A percentile compares a stretch with the other conserved stretches of the same genome.
Conservation (phyloP, 1,140 invertebrate genomes). For the Phymorhynchus buccinoides region DNA sequence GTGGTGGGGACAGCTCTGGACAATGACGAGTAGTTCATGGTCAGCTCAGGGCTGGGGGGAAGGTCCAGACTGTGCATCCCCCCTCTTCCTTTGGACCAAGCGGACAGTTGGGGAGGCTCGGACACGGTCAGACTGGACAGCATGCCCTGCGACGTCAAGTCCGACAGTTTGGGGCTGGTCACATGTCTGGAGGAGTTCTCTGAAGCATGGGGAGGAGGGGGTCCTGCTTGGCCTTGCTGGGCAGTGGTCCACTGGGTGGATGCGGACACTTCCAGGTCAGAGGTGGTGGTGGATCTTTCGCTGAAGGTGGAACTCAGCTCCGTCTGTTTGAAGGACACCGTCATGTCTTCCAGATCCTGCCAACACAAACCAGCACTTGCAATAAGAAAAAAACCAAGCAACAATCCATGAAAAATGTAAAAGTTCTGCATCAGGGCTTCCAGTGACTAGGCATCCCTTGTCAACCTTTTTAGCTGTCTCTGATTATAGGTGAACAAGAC, state of each 20-base stretch:
- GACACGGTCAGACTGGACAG: neutral
- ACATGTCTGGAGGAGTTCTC: neutral
- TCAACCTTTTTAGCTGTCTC: too few relatives aligned
- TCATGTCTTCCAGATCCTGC: slow-evolving; percentile 1
- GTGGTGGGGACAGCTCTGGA: neutral
- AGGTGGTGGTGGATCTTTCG: neutral
- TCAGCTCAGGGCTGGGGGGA: neutral
- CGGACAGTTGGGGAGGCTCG: neutral
- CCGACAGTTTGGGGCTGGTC: neutral
- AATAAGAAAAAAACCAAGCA: too few relatives aligned
- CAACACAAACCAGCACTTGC: neutral
- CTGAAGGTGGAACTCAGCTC: slow-evolving; percentile 6
- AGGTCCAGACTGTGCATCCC: neutral
- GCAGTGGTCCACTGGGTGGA: neutral
- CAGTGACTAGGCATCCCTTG: too few relatives aligned
- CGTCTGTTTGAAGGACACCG: neutral
- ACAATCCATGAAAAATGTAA: too few relatives aligned
- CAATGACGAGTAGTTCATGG: neutral
- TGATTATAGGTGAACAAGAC: too few relatives aligned
- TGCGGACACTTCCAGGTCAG: neutral
- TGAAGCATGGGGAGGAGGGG: neutral
- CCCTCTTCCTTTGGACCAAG: neutral
- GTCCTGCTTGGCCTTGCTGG: neutral
- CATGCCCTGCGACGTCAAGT: neutral
- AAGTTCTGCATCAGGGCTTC: too few relatives aligned